These are phyloP conservation scores for Habropoda laboriosa DNA, from an alignment of 1,140 invertebrate species.

Conservation along the genomic window DNA sequence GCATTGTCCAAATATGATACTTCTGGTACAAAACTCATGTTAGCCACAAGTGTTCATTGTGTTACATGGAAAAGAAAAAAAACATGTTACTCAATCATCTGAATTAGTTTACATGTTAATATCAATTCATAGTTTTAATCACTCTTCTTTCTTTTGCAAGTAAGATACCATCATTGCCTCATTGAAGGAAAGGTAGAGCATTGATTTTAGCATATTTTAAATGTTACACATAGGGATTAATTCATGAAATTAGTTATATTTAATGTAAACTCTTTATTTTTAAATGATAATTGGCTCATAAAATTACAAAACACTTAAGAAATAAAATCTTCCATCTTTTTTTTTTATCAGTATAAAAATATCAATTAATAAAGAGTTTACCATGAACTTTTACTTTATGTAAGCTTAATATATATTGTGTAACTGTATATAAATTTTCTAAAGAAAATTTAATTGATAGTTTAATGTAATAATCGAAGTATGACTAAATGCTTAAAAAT, in stretches of 20 bases:
- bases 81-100: background rate
- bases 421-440: slow-evolving; percentile 15
- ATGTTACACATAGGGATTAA: background rate
- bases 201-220: slow-evolving; percentile 6
- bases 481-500: background rate
- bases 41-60: slow-evolving; percentile 11
- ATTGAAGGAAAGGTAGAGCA: background rate
- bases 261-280: slow-evolving; percentile 17
- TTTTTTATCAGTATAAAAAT: background rate
- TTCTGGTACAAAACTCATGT: slow-evolving; percentile 39
- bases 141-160: background rate
- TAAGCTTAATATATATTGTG: background rate
- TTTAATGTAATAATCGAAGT: slow-evolving; percentile 3
- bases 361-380: slow-evolving; percentile 30
- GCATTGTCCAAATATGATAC: slow-evolving; percentile 36
- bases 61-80: background rate
- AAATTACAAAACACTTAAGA: background rate
- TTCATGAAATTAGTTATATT: background rate
- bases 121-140: background rate
- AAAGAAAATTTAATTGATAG: background rate
- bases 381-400: background rate
- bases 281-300: background rate
- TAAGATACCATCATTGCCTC: background rate
- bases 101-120: slow-evolving; percentile 3
- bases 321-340: background rate